Conservation (phyloP, 2,888 invertebrate species). For the Drosophila eohydei region DNA sequence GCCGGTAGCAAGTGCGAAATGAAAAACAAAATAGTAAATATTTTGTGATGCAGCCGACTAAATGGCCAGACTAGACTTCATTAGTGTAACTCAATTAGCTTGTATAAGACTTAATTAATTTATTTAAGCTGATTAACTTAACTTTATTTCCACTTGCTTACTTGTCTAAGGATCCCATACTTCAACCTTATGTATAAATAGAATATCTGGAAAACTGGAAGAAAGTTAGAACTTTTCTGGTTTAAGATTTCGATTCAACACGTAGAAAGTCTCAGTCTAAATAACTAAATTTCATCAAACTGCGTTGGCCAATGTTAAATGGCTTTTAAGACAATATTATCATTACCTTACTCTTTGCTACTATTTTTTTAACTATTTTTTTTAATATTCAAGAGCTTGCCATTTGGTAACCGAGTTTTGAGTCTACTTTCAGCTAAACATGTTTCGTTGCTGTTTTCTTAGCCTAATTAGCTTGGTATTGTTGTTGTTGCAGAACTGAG, state of each 20-base stretch:
- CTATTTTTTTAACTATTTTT: too few species aligned
- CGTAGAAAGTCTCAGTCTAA: too few species aligned
- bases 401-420: neutral
- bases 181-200: too few species aligned
- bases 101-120: neutral
- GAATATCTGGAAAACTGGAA: too few species aligned
- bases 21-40: neutral
- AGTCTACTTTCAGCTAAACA: neutral
- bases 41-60: neutral
- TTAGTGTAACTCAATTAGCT: neutral
- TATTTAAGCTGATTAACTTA: neutral
- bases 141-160: too few species aligned
- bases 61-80: neutral
- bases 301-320: too few species aligned
- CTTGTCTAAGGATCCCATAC: too few species aligned
- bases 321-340: neutral
- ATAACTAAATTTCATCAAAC: too few species aligned
- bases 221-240: too few species aligned
- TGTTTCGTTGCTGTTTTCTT: neutral
- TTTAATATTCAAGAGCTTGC: neutral
- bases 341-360: neutral
- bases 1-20: slow-evolving; percentile 3
- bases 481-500: neutral
- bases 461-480: slow-evolving; percentile 4
- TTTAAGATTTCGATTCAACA: neutral